These are phyloP conservation scores for Gavia stellata DNA, from an alignment of 2,113 vertebrate species.

Conservation along the genomic window DNA sequence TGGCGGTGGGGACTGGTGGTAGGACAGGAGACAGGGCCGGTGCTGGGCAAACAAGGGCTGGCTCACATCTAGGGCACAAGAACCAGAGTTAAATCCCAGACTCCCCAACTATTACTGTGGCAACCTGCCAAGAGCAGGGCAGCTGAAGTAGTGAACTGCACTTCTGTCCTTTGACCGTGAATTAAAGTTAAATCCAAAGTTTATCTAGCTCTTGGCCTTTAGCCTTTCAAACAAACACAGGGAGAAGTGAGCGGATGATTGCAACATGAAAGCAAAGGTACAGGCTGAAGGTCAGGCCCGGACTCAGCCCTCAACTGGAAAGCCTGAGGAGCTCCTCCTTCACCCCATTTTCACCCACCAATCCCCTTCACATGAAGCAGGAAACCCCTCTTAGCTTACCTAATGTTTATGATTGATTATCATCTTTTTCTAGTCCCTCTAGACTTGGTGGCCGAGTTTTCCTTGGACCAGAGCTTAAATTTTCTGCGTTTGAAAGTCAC, in stretches of 20 bases:
- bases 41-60: background rate
- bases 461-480: background rate
- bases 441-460: background rate
- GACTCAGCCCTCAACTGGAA: background rate
- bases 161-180: slow-evolving; percentile 15
- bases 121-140: background rate
- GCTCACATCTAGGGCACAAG: background rate
- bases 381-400: background rate
- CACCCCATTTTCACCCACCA: background rate
- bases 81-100: background rate
- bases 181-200: slow-evolving; percentile 52
- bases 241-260: background rate
- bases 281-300: slow-evolving; percentile 28
- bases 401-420: background rate
- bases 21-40: background rate
- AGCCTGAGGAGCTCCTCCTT: background rate
- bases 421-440: background rate
- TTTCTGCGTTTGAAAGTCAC: background rate
- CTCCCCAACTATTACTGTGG: background rate
- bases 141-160: background rate
- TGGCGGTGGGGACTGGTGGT: background rate
- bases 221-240: slow-evolving; percentile 4
- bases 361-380: background rate
- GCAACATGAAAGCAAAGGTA: slow-evolving; percentile 39
- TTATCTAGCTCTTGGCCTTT: slow-evolving; percentile 24